phyloP scores from a whole-genome alignment of 2,888 invertebrate species.

The Melinaea marsaeus region DNA sequence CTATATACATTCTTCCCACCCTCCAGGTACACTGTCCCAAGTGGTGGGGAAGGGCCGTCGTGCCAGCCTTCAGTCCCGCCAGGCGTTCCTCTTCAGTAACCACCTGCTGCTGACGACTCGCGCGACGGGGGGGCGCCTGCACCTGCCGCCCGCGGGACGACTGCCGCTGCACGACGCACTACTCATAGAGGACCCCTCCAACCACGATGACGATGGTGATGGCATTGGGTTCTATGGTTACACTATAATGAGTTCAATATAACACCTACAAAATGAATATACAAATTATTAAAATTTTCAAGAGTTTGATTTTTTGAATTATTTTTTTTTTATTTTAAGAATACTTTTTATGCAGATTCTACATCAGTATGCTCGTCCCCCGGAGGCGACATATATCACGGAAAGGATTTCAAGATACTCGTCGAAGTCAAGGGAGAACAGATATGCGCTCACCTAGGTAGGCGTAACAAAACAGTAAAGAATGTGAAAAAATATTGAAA shows the following conservation, averaged over 20 bases:
- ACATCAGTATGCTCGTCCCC: slow-evolving; percentile 71
- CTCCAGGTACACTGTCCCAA: slow-evolving; percentile 85
- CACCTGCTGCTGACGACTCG: slow-evolving; percentile 90
- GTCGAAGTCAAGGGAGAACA: slow-evolving; percentile 80
- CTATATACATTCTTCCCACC: not conserved
- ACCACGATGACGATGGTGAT: slow-evolving; percentile 82
- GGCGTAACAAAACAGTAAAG: slow-evolving; percentile 22
- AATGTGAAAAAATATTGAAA: not conserved
- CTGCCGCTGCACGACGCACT: slow-evolving; percentile 90
- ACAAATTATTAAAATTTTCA: no score
- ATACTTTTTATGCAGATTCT: slow-evolving; percentile 47
- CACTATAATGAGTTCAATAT: no score
- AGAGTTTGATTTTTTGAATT: no score
- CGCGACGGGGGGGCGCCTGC: slow-evolving; percentile 90
- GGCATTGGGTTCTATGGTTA: no score
- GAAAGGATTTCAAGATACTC: slow-evolving; percentile 71
- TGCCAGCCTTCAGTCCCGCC: slow-evolving; percentile 75
- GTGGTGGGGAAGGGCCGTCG: slow-evolving; percentile 79
- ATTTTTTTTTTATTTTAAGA: not conserved
- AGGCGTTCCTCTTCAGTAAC: slow-evolving; percentile 94
- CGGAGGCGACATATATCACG: slow-evolving; percentile 67
- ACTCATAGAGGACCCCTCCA: slow-evolving; percentile 89
- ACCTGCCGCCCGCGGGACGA: slow-evolving; percentile 89
- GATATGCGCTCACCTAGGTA: slow-evolving; percentile 83
- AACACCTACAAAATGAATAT: no score